Percentiles rank a stretch among this genome's conserved stretches.
Conservation (phyloP, 2,797 vertebrate species). For the Acanthornis magna region DNA sequence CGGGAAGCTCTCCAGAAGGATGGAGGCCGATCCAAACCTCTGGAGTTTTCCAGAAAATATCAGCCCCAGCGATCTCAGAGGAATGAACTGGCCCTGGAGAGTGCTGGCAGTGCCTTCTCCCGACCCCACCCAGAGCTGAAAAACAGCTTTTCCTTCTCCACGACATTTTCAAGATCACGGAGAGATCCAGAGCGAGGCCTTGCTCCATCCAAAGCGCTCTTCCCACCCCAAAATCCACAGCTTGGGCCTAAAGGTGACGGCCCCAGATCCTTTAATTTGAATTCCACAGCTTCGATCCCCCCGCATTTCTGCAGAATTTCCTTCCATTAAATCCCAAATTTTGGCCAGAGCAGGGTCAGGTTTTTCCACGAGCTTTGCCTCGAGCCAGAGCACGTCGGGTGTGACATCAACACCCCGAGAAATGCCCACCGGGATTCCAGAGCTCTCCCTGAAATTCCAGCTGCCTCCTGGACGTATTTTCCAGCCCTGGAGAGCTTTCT, state of each 20-base stretch:
- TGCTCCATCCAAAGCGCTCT: neutral
- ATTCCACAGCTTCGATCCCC: neutral
- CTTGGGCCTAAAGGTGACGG: neutral
- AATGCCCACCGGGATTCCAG: neutral
- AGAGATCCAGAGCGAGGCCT: neutral
- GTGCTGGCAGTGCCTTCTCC: conserved; percentile 16
- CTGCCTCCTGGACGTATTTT: neutral
- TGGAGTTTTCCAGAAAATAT: conserved; percentile 44
- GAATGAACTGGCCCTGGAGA: conserved; percentile 29
- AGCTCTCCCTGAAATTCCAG: neutral
- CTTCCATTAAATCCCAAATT: no score
- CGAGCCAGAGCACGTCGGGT: conserved; percentile 18
- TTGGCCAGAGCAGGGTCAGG: neutral
- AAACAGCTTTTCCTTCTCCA: neutral
- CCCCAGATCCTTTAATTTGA: neutral
- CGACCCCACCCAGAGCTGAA: conserved; percentile 17
- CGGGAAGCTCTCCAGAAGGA: conserved; percentile 17
- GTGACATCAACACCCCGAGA: neutral
- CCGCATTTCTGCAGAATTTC: neutral
- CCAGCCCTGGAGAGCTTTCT: neutral
- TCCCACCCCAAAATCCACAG: neutral
- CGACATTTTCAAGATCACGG: neutral
- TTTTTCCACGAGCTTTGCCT: neutral
- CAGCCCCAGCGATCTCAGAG: conserved; percentile 16
- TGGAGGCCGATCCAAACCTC: conserved; percentile 31